Base-by-base conservation (phyloP, 2,888 invertebrate species). In the Brenthis daphne region DNA sequence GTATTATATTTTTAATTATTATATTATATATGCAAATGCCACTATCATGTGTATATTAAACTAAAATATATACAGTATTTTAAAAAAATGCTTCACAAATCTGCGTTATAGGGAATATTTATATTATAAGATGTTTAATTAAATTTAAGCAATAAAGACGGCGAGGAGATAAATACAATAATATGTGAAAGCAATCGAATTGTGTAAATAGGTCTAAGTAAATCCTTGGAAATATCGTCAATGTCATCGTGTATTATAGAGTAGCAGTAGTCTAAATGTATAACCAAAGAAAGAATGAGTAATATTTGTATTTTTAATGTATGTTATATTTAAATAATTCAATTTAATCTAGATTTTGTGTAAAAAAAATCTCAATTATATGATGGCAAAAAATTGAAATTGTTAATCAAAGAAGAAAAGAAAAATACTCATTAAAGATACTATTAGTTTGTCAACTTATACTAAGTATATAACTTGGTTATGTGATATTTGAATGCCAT, bases 141-240 rank as follows among this genome's bases (percentile, higher is more conserved):
- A 29, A 57, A 48, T 16, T 54, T 57, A 50, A 71, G 70, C 68
- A 71, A 71, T 68, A 71, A 65, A 57, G 12, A 16, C 65, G 57
- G 61, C 50, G 48, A 57, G 24, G 56, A 48, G 50, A 63, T 61
- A 63, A 50, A 16, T 63, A 67, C 67, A 67, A 67, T 67, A 67
- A 67, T 37, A 61, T 14, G 55, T 50, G 55, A 57, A 68, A 70
- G 70, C 70, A 68, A 70, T 70, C 57, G 48, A 70, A 70, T 63
- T 54, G 61, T 57, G 51, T 67, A 60, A 48, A 54, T 60, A 66
- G 37, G 33, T 37, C 14, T 66, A 54, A n/a, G 24, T 24, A 14
- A 33, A 54, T 47, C 29, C 12, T 60, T 37, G 1, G 13, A 33
- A 3, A 50, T 50, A 37, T 50, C 13, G 20, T 54, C 24, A 60